Conservation (phyloP, 2,797 vertebrate species). For the Furcifer pardalis region DNA sequence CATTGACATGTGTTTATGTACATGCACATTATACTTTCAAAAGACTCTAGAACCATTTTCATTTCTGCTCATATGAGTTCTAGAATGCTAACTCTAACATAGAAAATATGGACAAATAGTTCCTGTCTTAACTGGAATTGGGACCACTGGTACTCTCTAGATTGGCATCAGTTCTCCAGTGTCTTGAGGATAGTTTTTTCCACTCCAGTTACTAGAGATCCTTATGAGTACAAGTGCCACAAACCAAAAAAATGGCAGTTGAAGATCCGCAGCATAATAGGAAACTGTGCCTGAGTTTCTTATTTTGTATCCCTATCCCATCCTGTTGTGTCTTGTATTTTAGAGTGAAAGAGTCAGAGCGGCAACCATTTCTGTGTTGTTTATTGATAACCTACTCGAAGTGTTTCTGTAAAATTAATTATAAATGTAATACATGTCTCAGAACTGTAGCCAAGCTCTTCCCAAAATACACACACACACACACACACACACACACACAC, state of each 20-base stretch:
- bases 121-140: not conserved
- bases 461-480: too few relatives aligned
- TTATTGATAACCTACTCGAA: not conserved
- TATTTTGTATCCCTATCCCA: not conserved
- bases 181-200: not conserved
- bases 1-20: not conserved
- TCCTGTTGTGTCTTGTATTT: not conserved
- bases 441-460: too few relatives aligned
- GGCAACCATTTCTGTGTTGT: not conserved
- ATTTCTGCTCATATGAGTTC: not conserved
- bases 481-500: too few relatives aligned
- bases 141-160: not conserved
- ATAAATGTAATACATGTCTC: too few relatives aligned
- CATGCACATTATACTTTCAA: not conserved
- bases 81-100: not conserved
- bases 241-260: not conserved
- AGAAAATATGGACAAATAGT: not conserved
- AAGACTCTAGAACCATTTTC: conserved; percentile 27
- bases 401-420: not conserved
- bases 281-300: not conserved
- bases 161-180: not conserved
- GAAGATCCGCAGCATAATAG: not conserved
- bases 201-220: not conserved
- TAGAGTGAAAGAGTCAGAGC: not conserved
- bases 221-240: not conserved